Conservation (phyloP, 2,113 vertebrate genomes). For the Hydrochoerus hydrochaeris region DNA sequence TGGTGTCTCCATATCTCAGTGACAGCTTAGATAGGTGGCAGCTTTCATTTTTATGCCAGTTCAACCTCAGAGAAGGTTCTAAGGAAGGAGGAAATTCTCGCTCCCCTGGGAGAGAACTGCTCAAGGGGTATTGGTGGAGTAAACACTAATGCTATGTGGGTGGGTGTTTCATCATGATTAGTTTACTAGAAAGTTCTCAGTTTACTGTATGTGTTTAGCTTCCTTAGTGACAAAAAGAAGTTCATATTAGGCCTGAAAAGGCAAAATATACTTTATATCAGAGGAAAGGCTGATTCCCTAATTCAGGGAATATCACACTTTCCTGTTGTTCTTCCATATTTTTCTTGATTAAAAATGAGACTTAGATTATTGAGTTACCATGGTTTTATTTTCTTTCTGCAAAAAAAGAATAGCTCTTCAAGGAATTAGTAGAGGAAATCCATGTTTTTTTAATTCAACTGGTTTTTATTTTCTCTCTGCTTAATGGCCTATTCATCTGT, state of each 20-base stretch:
- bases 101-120: not conserved
- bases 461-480: not conserved
- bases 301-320: not conserved
- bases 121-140: not conserved
- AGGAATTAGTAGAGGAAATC: not conserved
- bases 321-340: not conserved
- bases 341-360: not conserved
- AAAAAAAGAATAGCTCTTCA: not conserved
- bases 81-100: not conserved
- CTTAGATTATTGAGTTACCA: not conserved
- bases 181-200: not conserved
- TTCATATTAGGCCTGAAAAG: not conserved
- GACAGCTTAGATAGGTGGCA: not conserved
- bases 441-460: not conserved
- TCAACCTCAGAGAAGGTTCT: not conserved
- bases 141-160: not conserved
- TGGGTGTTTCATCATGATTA: not conserved
- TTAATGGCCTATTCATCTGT: not conserved
- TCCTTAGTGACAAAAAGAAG: constrained; percentile 4
- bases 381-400: not conserved
- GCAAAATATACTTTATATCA: not conserved
- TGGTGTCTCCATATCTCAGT: not conserved
- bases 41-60: not conserved
- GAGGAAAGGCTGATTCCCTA: not conserved
- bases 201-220: not conserved